Conservation (phyloP, 2,113 vertebrate species). For the Mustelus asterias region DNA sequence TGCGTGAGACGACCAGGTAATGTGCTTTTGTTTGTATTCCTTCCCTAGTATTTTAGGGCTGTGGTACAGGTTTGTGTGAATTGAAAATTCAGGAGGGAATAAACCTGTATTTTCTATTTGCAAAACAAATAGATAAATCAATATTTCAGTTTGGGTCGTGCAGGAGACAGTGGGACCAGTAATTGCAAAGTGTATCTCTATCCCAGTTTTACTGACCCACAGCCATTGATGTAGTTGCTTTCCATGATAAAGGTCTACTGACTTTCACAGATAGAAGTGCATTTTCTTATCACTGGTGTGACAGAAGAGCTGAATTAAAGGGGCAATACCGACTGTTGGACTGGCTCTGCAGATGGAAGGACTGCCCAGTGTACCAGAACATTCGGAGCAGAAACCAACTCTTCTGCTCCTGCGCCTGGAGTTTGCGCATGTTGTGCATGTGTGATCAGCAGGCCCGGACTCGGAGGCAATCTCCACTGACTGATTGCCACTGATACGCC, state of each 20-base stretch:
- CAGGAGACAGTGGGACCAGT: slow-evolving; percentile 17
- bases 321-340: neutral
- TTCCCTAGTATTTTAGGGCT: neutral
- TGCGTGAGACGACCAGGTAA: neutral
- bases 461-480: no score
- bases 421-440: no score
- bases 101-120: slow-evolving; percentile 24
- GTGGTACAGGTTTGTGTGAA: neutral
- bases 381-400: neutral
- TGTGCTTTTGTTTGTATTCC: neutral
- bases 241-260: slow-evolving; percentile 16
- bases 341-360: neutral
- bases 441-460: no score
- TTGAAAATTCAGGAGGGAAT: slow-evolving; percentile 13
- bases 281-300: neutral
- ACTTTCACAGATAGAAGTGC: slow-evolving; percentile 7
- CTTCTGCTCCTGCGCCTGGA: neutral
- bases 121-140: slow-evolving; percentile 32
- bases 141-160: slow-evolving; percentile 30
- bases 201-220: slow-evolving; percentile 30
- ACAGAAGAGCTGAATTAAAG: neutral
- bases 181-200: slow-evolving; percentile 22
- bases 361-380: neutral
- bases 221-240: slow-evolving; percentile 17
- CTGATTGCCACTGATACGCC: no score